A percentile compares a stretch with the other conserved stretches of the same genome.
Evolutionary conservation across 2,113 vertebrate species (phyloP).

Genomic region (Arenaria interpres): DNA sequence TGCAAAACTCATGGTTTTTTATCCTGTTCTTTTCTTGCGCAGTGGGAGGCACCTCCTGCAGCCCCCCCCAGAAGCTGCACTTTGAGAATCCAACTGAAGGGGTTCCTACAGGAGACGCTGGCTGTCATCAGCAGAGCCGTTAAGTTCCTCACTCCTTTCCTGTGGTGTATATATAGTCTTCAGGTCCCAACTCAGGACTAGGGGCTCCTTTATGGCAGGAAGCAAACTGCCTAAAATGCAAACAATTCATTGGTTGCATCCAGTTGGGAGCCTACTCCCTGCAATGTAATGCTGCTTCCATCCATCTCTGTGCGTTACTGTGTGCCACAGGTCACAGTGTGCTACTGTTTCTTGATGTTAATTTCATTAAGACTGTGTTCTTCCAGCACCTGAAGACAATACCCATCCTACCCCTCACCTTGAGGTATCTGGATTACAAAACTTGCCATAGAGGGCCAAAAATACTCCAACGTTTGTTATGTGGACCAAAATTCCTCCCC

Average conservation of each 20-base stretch:
- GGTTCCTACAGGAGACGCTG: not conserved
- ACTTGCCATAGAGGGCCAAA: not conserved
- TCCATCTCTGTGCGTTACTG: not conserved
- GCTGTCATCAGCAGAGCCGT: not conserved
- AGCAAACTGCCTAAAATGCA: not conserved
- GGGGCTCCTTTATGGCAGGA: not conserved
- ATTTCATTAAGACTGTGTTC: not conserved
- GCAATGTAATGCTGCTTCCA: not conserved
- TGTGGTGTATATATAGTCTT: not conserved
- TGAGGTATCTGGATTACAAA: not conserved
- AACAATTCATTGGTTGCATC: not conserved
- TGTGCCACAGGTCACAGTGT: not conserved
- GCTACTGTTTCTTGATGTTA: not conserved
- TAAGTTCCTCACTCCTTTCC: not conserved
- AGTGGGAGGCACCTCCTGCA: not conserved
- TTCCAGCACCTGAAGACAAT: not conserved
- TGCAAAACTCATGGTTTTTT: not conserved
- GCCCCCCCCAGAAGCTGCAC: not conserved
- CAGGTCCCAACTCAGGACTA: not conserved
- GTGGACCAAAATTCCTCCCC: not conserved
- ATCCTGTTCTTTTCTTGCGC: not conserved
- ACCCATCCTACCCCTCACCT: not conserved
- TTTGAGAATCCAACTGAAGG: not conserved
- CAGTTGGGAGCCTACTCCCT: not conserved
- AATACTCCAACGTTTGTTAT: not conserved